Evolutionary conservation across 2,888 invertebrate species (phyloP).

Genomic region (Anoncus sp.): DNA sequence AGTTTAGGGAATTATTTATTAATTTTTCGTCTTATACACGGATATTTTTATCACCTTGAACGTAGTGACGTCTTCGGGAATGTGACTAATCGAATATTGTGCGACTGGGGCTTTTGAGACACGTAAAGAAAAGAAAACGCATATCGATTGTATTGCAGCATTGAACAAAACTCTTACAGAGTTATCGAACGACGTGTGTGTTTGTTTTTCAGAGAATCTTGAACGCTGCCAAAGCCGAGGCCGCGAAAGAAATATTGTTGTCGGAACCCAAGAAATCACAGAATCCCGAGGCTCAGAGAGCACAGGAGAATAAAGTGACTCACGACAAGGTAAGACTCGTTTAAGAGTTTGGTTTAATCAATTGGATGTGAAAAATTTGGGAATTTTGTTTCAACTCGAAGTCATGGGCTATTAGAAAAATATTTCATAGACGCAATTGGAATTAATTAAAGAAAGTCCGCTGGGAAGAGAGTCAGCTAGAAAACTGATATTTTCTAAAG

Average conservation of each 20-base stretch:
- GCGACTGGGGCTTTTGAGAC: conserved; percentile 4
- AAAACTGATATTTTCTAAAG: too few relatives aligned
- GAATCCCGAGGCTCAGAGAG: conserved; percentile 75
- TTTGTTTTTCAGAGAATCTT: conserved; percentile 72
- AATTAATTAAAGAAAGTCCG: too few relatives aligned
- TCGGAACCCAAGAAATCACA: conserved; percentile 74
- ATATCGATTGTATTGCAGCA: too few relatives aligned
- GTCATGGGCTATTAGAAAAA: too few relatives aligned
- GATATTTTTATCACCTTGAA: conserved; percentile 22
- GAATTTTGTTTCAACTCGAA: background rate
- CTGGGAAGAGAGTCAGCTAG: too few relatives aligned
- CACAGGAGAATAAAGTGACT: conserved; percentile 80
- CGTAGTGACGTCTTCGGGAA: background rate
- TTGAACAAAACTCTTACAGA: conserved; percentile 8
- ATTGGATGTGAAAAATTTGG: background rate
- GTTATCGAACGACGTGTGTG: conserved; percentile 1
- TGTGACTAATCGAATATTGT: conserved; percentile 48
- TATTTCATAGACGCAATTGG: too few relatives aligned
- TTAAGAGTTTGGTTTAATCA: background rate
- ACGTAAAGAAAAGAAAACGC: conserved; percentile 10
- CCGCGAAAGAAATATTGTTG: conserved; percentile 67
- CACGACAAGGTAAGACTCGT: conserved; percentile 79
- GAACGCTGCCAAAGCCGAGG: conserved; percentile 74
- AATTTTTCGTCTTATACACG: conserved; percentile 2
- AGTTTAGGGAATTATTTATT: conserved; percentile 25